Evolutionary conservation across 2,888 invertebrate genomes (phyloP), one percentile per base, ranked within the genome.

Genomic region (Acronicta psi): DNA sequence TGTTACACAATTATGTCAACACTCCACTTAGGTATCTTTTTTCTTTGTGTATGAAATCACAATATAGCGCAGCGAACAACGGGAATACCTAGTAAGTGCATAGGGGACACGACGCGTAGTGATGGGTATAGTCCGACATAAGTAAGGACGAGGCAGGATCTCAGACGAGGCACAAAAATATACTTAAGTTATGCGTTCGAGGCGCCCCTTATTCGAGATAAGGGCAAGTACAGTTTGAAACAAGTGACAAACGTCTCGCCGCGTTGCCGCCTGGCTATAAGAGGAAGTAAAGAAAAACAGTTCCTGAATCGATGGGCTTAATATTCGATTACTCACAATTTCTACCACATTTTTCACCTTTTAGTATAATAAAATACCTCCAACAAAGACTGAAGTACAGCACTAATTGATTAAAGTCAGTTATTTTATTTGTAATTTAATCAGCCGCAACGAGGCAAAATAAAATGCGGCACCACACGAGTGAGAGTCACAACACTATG

Each of bases 31-130:
- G 1, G 9, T 25, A 5, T 31, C n/a, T 31, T 34, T 13, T 34
- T 29, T 29, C 29, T n/a, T n/a, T n/a, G 20, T 17, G 34, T 25
- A 40, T 51, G 42, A 47, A 42, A 36, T 53, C 37, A 62, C 53
- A 55, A 62, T 60, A 56, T 37, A 62, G 41, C 55, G 14, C 16
- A 11, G 36, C 54, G 42, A 62, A 67, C 59, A 56, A 50, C 68
- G 9, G 49, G 41, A 50, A 54, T 38, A 50, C 49, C 14, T 47
- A 73, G 43, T 47, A 50, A 66, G 50, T 69, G 64, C 64, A 59
- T 65, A 58, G 38, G 55, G 42, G 34, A 69, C 59, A 57, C n/a
- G 31, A n/a, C 7, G n/a, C n/a, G 34, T 34, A 34, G n/a, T n/a
- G 34, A 34, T 34, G 34, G 13, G 29, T 20, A 29, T 1, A 34